phyloP scores from a whole-genome alignment of 2,888 invertebrate genomes.

The Schizaphis graminum region DNA sequence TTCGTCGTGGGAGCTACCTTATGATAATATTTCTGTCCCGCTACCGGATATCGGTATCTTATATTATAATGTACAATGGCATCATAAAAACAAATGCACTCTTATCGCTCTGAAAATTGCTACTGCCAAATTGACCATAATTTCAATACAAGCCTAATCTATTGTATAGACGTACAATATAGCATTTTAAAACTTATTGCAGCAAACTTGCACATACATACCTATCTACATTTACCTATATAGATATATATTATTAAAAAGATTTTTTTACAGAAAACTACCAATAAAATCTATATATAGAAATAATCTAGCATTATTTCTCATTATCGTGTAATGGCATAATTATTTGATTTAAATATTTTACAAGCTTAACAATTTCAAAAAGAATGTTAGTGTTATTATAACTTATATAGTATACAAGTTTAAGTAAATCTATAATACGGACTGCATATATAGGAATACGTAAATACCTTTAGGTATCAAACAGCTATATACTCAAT shows the following conservation, averaged over 20 bases:
- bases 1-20: constrained; percentile 61
- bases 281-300: neutral
- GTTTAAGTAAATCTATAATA: too few relatives aligned
- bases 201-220: neutral
- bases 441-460: neutral
- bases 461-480: neutral
- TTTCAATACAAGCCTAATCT: neutral
- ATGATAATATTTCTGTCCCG: constrained; percentile 58
- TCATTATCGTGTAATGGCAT: neutral
- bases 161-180: neutral
- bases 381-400: neutral
- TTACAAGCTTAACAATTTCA: neutral
- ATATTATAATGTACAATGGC: neutral
- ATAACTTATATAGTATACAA: neutral
- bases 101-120: neutral
- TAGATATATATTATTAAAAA: neutral
- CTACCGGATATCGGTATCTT: constrained; percentile 57
- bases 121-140: neutral
- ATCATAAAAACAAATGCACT: neutral
- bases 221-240: neutral
- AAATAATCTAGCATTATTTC: neutral
- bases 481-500: neutral
- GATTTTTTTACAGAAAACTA: neutral
- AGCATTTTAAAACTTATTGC: neutral
- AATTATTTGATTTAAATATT: neutral